phyloP scores from a whole-genome alignment of 2,888 invertebrate genomes.

The Anagyrus pseudococci region DNA sequence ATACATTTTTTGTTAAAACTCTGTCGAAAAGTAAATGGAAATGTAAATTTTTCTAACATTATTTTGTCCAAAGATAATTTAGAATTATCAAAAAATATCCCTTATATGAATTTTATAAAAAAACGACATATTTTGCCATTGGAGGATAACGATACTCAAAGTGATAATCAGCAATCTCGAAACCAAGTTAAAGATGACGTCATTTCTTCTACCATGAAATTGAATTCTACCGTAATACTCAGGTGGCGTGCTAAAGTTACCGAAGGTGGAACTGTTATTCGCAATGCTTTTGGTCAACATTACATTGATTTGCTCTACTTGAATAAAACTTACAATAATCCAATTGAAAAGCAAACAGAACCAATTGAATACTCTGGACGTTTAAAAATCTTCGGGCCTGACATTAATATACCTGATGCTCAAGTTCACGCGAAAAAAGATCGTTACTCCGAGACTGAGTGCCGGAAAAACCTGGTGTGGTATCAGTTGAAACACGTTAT shows the following conservation, averaged over 20 bases:
- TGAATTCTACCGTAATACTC: conserved; percentile 57
- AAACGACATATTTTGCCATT: conserved; percentile 56
- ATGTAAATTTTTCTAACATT: conserved; percentile 57
- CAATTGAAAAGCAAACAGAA: conserved; percentile 54
- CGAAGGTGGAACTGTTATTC: conserved; percentile 65
- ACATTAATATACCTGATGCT: conserved; percentile 59
- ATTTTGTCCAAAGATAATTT: conserved; percentile 48
- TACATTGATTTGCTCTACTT: conserved; percentile 71
- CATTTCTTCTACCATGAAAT: conserved; percentile 44
- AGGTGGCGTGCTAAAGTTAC: conserved; percentile 67
- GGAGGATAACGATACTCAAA: conserved; percentile 42
- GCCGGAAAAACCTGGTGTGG: conserved; percentile 50
- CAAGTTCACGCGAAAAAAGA: conserved; percentile 42
- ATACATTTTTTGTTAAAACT: conserved; percentile 66
- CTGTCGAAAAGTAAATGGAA: conserved; percentile 49
- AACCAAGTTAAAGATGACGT: conserved; percentile 40
- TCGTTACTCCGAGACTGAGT: conserved; percentile 49
- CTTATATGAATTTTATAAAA: conserved; percentile 63
- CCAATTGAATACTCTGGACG: conserved; percentile 54
- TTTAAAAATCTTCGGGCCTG: conserved; percentile 59
- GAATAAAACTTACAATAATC: conserved; percentile 65
- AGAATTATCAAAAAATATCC: conserved; percentile 51
- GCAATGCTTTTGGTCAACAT: conserved; percentile 73
- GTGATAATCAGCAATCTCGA: conserved; percentile 43
- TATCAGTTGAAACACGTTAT: conserved; percentile 50